phyloP scores from a whole-genome alignment of 92 coral and sea anemone genomes.

The Umimayanthus kanabou region DNA sequence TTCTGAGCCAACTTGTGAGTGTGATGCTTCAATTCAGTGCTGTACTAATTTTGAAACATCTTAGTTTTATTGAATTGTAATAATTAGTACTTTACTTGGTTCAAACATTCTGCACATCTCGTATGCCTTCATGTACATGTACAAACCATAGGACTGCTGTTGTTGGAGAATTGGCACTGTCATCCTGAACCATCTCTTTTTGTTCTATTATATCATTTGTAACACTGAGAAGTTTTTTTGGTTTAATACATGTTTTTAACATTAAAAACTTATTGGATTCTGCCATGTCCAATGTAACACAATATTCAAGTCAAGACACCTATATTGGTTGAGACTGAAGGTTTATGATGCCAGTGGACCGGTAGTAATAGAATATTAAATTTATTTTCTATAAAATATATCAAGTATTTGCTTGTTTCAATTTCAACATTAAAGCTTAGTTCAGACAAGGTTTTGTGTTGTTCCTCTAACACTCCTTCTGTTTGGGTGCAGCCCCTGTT shows the following conservation, averaged over 20 bases:
- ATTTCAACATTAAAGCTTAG: too few relatives aligned
- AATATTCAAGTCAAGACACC: too few relatives aligned
- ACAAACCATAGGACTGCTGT: not conserved
- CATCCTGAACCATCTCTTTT: not conserved
- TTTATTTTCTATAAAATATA: too few relatives aligned
- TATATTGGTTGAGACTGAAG: too few relatives aligned
- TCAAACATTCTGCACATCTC: not conserved
- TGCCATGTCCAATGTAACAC: too few relatives aligned
- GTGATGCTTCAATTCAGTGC: not conserved
- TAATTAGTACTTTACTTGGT: not conserved
- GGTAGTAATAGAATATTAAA: too few relatives aligned
- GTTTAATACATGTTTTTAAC: too few relatives aligned
- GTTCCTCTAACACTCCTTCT: not conserved
- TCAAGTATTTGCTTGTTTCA: too few relatives aligned
- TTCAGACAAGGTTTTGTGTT: too few relatives aligned
- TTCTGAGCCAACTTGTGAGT: constrained; percentile 72
- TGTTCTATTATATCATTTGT: not conserved
- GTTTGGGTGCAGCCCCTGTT: constrained; percentile 66
- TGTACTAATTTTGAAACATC: not conserved
- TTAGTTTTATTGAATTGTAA: not conserved
- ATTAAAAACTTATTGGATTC: too few relatives aligned
- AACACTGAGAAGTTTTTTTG: too few relatives aligned
- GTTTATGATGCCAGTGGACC: too few relatives aligned
- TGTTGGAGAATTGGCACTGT: not conserved
- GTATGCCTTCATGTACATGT: not conserved